A percentile compares a stretch with the other conserved stretches of the same genome.
phyloP scores from a whole-genome alignment of 30 jellyfish, hydroid and myxozoan genomes.

The Chironex yamaguchii region DNA sequence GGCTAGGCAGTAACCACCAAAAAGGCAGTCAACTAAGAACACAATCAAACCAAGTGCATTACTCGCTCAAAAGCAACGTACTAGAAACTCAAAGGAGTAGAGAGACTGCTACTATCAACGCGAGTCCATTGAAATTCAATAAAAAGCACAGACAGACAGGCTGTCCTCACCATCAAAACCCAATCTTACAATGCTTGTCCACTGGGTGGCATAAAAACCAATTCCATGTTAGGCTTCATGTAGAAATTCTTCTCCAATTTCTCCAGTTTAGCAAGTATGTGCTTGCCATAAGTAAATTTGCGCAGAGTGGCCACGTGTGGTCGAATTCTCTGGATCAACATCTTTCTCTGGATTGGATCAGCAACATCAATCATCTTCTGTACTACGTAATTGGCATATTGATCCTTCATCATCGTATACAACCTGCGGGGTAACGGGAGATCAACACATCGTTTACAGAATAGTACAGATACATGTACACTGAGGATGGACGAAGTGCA shows the following conservation, averaged over 20 bases:
- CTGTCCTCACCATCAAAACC: background rate
- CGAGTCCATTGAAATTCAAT: too few relatives aligned
- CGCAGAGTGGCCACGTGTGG: slow-evolving; percentile 96
- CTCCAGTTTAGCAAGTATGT: slow-evolving; percentile 95
- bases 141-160: too few relatives aligned
- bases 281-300: slow-evolving; percentile 96
- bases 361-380: slow-evolving; percentile 98
- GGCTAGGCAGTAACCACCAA: too few relatives aligned
- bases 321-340: slow-evolving; percentile 81
- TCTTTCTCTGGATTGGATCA: slow-evolving; percentile 88
- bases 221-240: slow-evolving; percentile 92
- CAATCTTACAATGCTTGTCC: slow-evolving; percentile 66
- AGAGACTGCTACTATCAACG: too few relatives aligned
- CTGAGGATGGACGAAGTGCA: too few relatives aligned
- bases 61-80: too few relatives aligned
- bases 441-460: too few relatives aligned
- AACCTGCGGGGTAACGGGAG: background rate
- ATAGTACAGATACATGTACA: too few relatives aligned
- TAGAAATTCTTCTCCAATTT: slow-evolving; percentile 83
- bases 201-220: slow-evolving; percentile 88
- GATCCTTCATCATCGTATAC: slow-evolving; percentile 98
- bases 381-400: slow-evolving; percentile 96
- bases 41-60: too few relatives aligned
- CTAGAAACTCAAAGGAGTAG: background rate
- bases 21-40: too few relatives aligned